Evolutionary conservation across 2,888 invertebrate genomes (phyloP).

Genomic region (Ecliptopera silaceata): DNA sequence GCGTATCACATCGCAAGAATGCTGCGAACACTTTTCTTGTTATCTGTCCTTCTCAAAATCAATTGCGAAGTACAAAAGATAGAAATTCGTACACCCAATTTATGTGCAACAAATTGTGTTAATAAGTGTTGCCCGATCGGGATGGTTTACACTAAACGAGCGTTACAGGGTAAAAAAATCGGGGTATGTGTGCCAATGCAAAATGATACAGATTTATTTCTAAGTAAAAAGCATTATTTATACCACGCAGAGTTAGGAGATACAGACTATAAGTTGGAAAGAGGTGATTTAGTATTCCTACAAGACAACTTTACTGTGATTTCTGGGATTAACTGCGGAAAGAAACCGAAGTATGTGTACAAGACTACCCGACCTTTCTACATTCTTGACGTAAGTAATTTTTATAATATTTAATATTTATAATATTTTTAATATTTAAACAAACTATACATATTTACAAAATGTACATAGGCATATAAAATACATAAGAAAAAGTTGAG

Average conservation of each 20-base stretch:
- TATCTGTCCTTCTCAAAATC: constrained; percentile 20
- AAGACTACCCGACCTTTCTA: constrained; percentile 29
- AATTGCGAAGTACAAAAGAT: constrained; percentile 20
- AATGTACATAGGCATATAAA: no score
- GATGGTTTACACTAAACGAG: constrained; percentile 34
- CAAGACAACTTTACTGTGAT: constrained; percentile 32
- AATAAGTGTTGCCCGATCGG: constrained; percentile 56
- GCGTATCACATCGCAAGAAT: constrained; percentile 11
- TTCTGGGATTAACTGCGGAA: constrained; percentile 40
- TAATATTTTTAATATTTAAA: no score
- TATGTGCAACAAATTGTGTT: constrained; percentile 43
- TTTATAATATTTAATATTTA: neutral
- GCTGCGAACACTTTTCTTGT: constrained; percentile 13
- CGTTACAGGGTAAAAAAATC: constrained; percentile 7
- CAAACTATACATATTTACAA: no score
- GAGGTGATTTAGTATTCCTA: constrained; percentile 29
- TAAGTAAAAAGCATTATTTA: constrained; percentile 29
- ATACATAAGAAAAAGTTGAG: no score
- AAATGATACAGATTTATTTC: constrained; percentile 26
- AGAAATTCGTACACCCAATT: constrained; percentile 24
- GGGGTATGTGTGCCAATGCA: constrained; percentile 24
- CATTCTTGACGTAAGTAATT: constrained; percentile 43
- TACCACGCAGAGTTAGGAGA: constrained; percentile 22
- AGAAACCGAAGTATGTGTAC: constrained; percentile 28
- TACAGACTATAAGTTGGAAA: constrained; percentile 1